Conservation (phyloP, 2,888 invertebrate species). For the Sminthurides aquaticus region DNA sequence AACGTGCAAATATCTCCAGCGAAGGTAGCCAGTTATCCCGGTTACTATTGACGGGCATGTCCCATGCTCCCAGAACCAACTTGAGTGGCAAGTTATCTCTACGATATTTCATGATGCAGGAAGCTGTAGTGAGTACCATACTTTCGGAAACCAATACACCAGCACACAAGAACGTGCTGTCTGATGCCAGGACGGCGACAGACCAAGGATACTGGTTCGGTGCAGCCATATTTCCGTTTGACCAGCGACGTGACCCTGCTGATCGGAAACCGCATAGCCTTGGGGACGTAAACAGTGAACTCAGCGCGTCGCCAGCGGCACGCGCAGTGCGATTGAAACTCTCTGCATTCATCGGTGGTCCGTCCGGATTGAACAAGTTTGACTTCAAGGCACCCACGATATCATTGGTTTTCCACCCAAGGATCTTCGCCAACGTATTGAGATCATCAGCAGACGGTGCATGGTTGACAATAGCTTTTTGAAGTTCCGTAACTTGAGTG, state of each 20-base stretch:
- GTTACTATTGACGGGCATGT: background rate
- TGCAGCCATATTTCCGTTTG: constrained; percentile 1
- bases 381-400: background rate
- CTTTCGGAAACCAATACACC: constrained; percentile 21
- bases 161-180: constrained; percentile 15
- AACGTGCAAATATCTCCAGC: constrained; percentile 11
- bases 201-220: constrained; percentile 13
- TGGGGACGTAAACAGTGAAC: background rate
- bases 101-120: constrained; percentile 18
- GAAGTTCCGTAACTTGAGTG: constrained; percentile 6
- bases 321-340: background rate
- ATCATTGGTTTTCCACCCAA: constrained; percentile 4
- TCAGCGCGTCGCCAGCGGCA: background rate
- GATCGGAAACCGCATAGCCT: constrained; percentile 23
- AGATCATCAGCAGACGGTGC: constrained; percentile 12
- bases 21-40: constrained; percentile 10
- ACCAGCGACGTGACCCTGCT: constrained; percentile 6
- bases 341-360: background rate
- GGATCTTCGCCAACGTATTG: background rate
- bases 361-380: background rate
- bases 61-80: constrained; percentile 19
- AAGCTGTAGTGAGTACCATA: constrained; percentile 26
- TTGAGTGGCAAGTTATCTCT: constrained; percentile 22
- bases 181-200: constrained; percentile 14
- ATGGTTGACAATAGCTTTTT: constrained; percentile 13